Percentiles rank a stretch among this genome's conserved stretches.
Conservation (phyloP, 1,140 invertebrate species). For the Drosophila ohnishii region DNA sequence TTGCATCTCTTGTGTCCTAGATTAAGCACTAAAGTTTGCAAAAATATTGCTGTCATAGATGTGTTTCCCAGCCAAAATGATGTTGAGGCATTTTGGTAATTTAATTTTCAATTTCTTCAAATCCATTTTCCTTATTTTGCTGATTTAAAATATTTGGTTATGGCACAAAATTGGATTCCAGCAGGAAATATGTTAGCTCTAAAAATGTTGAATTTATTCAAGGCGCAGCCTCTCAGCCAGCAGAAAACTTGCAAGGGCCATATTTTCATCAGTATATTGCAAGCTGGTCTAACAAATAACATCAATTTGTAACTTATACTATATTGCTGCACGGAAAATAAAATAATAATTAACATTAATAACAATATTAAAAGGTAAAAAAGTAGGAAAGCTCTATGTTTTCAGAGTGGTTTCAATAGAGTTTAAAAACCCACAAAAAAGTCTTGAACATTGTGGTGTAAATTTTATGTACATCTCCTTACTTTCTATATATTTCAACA, state of each 20-base stretch:
- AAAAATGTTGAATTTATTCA: background rate
- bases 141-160: background rate
- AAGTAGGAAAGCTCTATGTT: too few species aligned
- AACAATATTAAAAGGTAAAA: background rate
- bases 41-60: background rate
- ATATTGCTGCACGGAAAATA: background rate
- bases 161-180: background rate
- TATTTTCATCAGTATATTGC: background rate
- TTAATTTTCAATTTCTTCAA: background rate
- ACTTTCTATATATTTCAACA: too few species aligned
- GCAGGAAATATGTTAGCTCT: background rate
- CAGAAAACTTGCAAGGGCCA: background rate
- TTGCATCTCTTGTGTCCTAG: slow-evolving; percentile 7
- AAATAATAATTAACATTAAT: background rate
- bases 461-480: too few species aligned
- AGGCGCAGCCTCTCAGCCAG: background rate
- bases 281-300: slow-evolving; percentile 7
- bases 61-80: background rate
- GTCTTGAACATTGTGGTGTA: too few species aligned
- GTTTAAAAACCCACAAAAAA: too few species aligned
- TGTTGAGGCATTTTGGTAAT: background rate
- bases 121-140: background rate
- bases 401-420: too few species aligned
- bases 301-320: slow-evolving; percentile 4
- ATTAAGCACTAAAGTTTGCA: slow-evolving; percentile 3